Evolutionary conservation across 92 coral and sea anemone genomes (phyloP).

Genomic region (Micromussa lordhowensis): DNA sequence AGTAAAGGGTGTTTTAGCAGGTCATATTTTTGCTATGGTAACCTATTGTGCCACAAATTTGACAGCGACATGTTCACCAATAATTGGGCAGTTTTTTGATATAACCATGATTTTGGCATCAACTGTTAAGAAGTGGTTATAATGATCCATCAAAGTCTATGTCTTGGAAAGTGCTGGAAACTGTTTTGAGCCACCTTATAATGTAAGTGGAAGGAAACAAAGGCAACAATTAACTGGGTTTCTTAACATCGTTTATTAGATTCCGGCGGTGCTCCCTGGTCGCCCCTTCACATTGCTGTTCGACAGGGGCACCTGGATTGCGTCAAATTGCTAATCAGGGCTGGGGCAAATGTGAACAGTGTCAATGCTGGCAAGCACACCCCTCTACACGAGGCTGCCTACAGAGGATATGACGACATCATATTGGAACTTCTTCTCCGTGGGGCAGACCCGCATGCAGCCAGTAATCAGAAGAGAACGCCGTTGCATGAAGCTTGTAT

Average conservation of each 20-base stretch:
- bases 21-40: too few species aligned
- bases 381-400: conserved; percentile 94
- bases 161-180: too few species aligned
- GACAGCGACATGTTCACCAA: too few species aligned
- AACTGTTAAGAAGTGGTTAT: too few species aligned
- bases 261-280: conserved; percentile 89
- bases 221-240: too few species aligned
- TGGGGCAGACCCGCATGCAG: conserved; percentile 90
- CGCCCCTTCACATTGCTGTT: conserved; percentile 96
- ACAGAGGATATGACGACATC: conserved; percentile 83
- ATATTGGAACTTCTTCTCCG: conserved; percentile 66
- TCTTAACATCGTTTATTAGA: not conserved
- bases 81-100: too few species aligned
- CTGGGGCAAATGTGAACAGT: conserved; percentile 92
- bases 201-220: too few species aligned
- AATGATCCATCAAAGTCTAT: too few species aligned
- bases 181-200: too few species aligned
- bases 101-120: too few species aligned
- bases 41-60: too few species aligned
- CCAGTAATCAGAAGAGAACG: conserved; percentile 89
- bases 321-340: conserved; percentile 76
- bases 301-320: conserved; percentile 92
- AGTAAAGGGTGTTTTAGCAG: too few species aligned
- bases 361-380: conserved; percentile 95
- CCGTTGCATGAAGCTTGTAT: conserved; percentile 98